Conservation (phyloP, 1,140 invertebrate species). For the Teleogryllus occipitalis region DNA sequence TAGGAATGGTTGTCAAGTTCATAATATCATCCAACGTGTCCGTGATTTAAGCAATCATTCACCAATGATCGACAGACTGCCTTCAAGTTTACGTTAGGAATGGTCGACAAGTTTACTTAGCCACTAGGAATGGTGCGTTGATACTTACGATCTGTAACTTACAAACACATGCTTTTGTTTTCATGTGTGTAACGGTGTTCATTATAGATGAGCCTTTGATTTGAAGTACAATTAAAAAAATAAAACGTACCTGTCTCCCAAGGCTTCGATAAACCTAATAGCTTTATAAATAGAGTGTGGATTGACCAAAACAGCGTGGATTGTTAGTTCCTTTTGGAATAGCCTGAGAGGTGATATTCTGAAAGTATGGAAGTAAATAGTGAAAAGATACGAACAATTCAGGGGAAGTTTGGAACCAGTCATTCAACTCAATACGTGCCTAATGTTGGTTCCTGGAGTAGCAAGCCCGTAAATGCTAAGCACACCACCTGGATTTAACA, state of each 20-base stretch:
- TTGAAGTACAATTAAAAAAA: too few species aligned
- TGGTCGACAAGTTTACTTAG: too few species aligned
- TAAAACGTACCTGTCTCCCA: not conserved
- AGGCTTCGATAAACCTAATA: not conserved
- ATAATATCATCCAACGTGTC: too few species aligned
- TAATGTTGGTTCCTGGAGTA: constrained; percentile 38
- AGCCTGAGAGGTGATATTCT: not conserved
- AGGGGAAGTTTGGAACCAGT: not conserved
- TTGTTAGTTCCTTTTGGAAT: not conserved
- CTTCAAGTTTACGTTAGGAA: too few species aligned
- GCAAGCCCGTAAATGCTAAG: constrained; percentile 50
- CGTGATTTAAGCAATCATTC: too few species aligned
- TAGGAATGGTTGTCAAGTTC: too few species aligned
- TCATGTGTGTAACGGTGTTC: too few species aligned
- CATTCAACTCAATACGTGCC: constrained; percentile 17
- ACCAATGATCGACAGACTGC: too few species aligned
- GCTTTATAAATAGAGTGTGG: not conserved
- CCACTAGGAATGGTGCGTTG: too few species aligned
- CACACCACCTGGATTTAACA: constrained; percentile 41
- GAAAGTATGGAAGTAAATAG: not conserved
- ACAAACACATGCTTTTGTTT: too few species aligned
- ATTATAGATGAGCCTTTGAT: too few species aligned
- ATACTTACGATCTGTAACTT: too few species aligned
- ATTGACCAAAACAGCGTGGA: not conserved
- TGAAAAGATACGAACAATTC: not conserved